Base-by-base conservation (phyloP, 2,113 vertebrate species). In the Rhinogobius similis region DNA sequence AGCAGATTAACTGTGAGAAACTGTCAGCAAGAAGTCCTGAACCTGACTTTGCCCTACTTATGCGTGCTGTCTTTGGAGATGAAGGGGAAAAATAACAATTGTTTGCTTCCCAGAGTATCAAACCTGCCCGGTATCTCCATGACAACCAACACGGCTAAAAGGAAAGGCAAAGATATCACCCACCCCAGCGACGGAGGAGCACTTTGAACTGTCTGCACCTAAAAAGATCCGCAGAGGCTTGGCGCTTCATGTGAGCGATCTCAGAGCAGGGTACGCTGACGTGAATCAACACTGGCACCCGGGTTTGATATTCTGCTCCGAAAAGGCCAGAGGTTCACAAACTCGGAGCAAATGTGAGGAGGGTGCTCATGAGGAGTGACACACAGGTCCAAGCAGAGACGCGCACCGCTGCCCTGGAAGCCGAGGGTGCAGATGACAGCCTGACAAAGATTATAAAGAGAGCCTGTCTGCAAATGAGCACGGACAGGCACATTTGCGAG, bases 381-480 rank as follows among this genome's bases (percentile, higher is more conserved):
- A 77, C 56, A 10, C 23, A 27, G 66, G 67, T 68, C 43, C 23
- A 74, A 79, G 69, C 56, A 73, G 64, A 72, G 73, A 74, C 39
- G 62, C 26, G 46, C 63, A 29, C 52, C 21, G n/a, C 26, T 16
- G 10, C 74, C 62, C 38, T 76, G 36, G 52, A 70, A 24, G 10
- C 48, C 8, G 52, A 69, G 72, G 3, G 24, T 18, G 23, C 53
- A 56, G 13, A 56, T 56, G 53, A 56, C 53, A 56, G 26, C 52
- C 44, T 48, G 85, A 29, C 65, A 73, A 65, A 84, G 65, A 68
- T 73, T 66, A 76, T 43, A 20, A 65, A 73, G 48, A 67, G 67
- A 48, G 7, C 50, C 48, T 68, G 48, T 39, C 50, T 68, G 64
- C 29, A 66, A 82, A 81, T 77, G 52, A 65, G 75, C 38, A 39